Base-by-base conservation (phyloP, 35 echinoderm and acorn worm genomes). In the Lytechinus pictus region DNA sequence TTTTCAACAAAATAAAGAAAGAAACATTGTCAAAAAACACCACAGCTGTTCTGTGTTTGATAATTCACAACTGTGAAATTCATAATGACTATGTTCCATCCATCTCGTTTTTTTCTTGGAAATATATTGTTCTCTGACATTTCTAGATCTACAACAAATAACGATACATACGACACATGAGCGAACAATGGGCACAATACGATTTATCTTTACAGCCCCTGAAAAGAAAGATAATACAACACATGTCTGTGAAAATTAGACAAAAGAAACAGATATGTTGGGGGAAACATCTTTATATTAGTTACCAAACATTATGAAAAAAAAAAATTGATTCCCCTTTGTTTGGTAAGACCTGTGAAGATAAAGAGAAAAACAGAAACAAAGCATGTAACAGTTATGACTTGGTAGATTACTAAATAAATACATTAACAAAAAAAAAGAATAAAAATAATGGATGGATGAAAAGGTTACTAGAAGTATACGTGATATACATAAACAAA, bases 191-290 rank as follows among this genome's bases (percentile, higher is more conserved):
- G 21, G 8, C 3, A 79, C 21, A 79, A 24, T 79, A 79, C 66
- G n/a, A 79, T n/a, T 16, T 8, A 79, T 19, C 66, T 24, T 79
- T 79, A 6, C 66, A 79, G 16, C 1, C 2, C 6, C 33, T 44
- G 33, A n/a, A 24, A n/a, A 79, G 56, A 19, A n/a, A 79, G 66
- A 79, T 79, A 79, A 79, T 24, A n/a, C 3, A 7, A 24, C 66
- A 79, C 66, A 79, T n/a, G 66, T 79, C 66, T 79, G 66, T 27
- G 66, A 79, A 58, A 79, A 79, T 79, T 24, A 79, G 66, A 79
- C 66, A 79, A 79, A 58, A n/a, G 66, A 79, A 19, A 79, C 14
- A 24, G 12, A 16, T 79, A 79, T 79, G 19, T 79, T 79, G 12
- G 14, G 19, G 21, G 21, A 13, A 71, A 79, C 5, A 79, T 19